Conservation (phyloP, 2,888 invertebrate species). For the Andrena chrysosceles region DNA sequence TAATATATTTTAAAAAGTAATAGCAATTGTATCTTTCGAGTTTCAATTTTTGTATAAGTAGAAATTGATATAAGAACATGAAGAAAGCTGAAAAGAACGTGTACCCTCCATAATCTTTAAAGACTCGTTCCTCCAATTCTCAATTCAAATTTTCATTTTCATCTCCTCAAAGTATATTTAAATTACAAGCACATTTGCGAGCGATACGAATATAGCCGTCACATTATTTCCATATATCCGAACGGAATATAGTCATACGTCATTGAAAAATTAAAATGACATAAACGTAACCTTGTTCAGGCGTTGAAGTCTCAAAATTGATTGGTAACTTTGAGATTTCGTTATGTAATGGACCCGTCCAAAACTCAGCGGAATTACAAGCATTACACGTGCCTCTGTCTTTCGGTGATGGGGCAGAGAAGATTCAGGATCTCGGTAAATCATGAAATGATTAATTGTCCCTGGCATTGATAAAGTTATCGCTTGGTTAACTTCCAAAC, state of each 20-base stretch:
- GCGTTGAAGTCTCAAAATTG: slow-evolving; percentile 55
- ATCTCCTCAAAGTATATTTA: not conserved
- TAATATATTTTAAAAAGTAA: not conserved
- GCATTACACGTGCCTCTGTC: slow-evolving; percentile 57
- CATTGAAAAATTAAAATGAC: slow-evolving; percentile 23
- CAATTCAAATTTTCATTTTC: too few species aligned
- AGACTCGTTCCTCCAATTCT: too few species aligned
- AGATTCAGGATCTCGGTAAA: slow-evolving; percentile 67
- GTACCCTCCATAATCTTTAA: too few species aligned
- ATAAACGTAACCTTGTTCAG: slow-evolving; percentile 53
- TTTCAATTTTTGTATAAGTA: too few species aligned
- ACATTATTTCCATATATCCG: not conserved
- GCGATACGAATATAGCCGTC: slow-evolving; percentile 19
- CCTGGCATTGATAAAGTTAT: not conserved
- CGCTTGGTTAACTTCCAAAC: not conserved
- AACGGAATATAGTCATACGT: slow-evolving; percentile 5
- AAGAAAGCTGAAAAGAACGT: too few species aligned
- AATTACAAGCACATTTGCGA: not conserved
- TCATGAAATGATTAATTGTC: slow-evolving; percentile 27
- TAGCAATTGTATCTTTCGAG: too few species aligned
- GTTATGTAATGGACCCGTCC: slow-evolving; percentile 61
- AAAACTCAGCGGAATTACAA: slow-evolving; percentile 46
- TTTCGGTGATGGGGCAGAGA: slow-evolving; percentile 66
- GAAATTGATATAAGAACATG: too few species aligned
- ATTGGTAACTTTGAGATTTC: slow-evolving; percentile 51